Percentiles rank a stretch among this genome's conserved stretches.
These are phyloP conservation scores for Avahi laniger DNA, from an alignment of 2,797 vertebrate species.

Conservation along the genomic window DNA sequence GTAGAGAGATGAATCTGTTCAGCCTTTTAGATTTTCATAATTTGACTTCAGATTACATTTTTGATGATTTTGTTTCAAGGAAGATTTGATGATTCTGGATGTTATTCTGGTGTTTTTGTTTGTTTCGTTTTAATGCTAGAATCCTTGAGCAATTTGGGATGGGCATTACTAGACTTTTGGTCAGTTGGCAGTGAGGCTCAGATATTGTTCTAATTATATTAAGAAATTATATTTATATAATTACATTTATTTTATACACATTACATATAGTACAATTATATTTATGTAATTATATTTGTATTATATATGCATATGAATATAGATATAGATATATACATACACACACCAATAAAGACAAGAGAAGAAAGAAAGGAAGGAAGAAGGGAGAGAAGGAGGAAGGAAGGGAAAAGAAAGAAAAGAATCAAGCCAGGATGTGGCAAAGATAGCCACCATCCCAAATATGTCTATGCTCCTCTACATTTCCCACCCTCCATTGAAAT, in stretches of 20 bases:
- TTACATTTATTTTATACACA: neutral
- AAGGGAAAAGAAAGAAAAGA: too few species aligned
- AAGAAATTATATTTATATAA: neutral
- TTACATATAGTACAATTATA: neutral
- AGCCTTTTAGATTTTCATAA: neutral
- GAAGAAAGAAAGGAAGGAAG: neutral
- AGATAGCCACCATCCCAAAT: neutral
- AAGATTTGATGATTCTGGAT: neutral
- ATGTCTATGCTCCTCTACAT: neutral
- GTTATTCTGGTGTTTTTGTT: neutral
- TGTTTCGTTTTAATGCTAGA: neutral
- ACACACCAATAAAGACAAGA: neutral
- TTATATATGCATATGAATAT: neutral
- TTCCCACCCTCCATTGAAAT: neutral
- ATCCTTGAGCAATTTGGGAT: neutral
- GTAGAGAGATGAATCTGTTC: neutral
- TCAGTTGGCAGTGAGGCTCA: neutral
- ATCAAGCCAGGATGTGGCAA: neutral
- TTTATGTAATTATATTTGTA: neutral
- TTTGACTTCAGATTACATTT: neutral
- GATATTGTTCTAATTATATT: neutral
- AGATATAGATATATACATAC: neutral
- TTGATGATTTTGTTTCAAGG: neutral
- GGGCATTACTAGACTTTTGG: neutral
- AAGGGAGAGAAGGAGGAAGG: fast-evolving